Evolutionary conservation across 2,113 vertebrate genomes (phyloP), one percentile per base, ranked within the genome.

Genomic region (Eudyptes chrysolophus): DNA sequence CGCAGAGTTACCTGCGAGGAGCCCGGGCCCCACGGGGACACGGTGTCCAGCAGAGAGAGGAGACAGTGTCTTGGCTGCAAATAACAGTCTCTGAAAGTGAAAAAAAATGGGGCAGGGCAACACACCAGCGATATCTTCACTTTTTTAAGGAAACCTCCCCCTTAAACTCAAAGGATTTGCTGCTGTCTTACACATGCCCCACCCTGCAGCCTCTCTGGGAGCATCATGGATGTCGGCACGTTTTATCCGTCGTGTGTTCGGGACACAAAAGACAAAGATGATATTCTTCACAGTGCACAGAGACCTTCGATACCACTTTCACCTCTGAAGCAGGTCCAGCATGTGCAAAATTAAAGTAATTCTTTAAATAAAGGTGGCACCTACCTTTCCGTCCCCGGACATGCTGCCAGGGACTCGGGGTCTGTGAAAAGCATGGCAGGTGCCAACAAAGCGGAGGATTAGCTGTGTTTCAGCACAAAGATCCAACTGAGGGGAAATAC

Each of bases 11-110:
- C 11, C 34, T 64, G 38, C 65, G 32, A 55, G n/a, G 11, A 69
- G 6, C 18, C 57, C 2, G 0, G 21, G 42, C 44, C 52, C 29
- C 44, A 8, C 2, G 29, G 29, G 61, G 16, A 48, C 74, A 69
- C 0, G 11, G 7, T 2, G 6, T 5, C 38, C 20, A 18, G 24
- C 22, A n/a, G 20, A 84, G 42, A 0, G 0, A 65, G 22, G 3
- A 69, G 26, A 7, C n/a, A 20, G 6, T 7, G 20, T 32, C n/a
- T 84, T 55, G 22, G 20, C 17, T 46, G 38, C 30, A 79, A 76
- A 60, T 34, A 78, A 51, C 19, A 14, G 30, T 10, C 13, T 74
- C 46, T 38, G 32, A 8, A 69, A 81, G 36, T 11, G 11, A 66
- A 70, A 38, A 76, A 76, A 66, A 13, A 42, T 0, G 13, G 11